Conservation (phyloP, 2,797 vertebrate species). For the Intellagama lesueurii region DNA sequence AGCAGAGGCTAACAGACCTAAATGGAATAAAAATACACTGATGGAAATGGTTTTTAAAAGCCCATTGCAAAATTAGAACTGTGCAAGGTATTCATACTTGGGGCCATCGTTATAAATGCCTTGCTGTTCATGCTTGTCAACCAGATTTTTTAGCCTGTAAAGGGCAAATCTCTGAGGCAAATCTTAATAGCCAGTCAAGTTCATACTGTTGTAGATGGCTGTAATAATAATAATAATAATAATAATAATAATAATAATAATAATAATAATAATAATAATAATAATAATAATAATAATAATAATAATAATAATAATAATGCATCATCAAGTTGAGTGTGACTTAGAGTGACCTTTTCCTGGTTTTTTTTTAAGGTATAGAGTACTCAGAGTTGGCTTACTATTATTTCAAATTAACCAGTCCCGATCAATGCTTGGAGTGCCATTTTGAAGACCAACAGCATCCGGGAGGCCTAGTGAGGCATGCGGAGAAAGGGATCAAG, state of each 20-base stretch:
- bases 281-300: too few species aligned
- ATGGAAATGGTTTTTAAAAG: neutral
- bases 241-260: too few species aligned
- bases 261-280: too few species aligned
- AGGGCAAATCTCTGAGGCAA: neutral
- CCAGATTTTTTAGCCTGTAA: neutral
- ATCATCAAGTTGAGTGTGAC: too few species aligned
- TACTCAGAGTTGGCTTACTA: neutral
- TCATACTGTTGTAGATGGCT: neutral
- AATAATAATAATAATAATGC: too few species aligned
- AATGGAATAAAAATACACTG: neutral
- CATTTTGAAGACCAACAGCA: neutral
- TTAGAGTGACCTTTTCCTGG: too few species aligned
- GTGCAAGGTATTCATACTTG: neutral
- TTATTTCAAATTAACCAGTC: neutral
- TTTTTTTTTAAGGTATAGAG: too few species aligned
- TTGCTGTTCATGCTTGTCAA: neutral
- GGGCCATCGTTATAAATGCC: neutral
- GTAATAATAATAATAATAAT: neutral
- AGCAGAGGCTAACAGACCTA: neutral
- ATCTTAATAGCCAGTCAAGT: neutral
- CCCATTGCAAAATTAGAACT: too few species aligned
- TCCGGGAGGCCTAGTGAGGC: too few species aligned
- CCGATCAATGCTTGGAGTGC: neutral
- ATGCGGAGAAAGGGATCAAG: too few species aligned